Evolutionary conservation across 1,140 invertebrate species (phyloP), one percentile per base, ranked within the genome.

Genomic region (Cecropterus lyciades): DNA sequence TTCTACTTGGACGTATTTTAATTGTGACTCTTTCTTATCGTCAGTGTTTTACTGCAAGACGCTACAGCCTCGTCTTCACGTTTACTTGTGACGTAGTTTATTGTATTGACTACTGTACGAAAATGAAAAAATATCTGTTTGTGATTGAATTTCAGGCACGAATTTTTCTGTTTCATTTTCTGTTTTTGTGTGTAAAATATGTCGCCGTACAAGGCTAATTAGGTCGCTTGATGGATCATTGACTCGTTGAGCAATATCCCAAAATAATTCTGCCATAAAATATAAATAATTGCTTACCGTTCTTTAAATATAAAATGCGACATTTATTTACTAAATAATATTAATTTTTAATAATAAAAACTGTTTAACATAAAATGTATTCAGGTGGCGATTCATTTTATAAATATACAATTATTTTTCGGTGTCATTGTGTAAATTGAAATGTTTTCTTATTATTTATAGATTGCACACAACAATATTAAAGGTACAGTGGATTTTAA

Each of bases 211-310:
- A 24, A 57, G 51, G 27, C 52, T 14, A 17, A 73, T 69, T 20
- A 80, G 5, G n/a, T 69, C 64, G 13, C 65, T 56, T 33, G 75
- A 72, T 42, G 75, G 72, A 49, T 77, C 69, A 65, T 75, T 73
- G 4, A 71, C 63, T n/a, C 75, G 43, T 67, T 80, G 70, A 24
- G 62, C 45, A 27, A 77, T 53, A 56, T 55, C 56, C 71, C 71
- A 73, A 15, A 80, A 30, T 57, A 75, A 66, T 24, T 64, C 57
- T 11, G 67, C 46, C 75, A 77, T 74, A 42, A 48, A 48, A 13
- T 45, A 48, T 74, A 48, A 14, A 48, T 24, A 49, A 40, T 33
- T n/a, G n/a, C n/a, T n/a, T n/a, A n/a, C n/a, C 2, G 7, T 30
- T 37, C 37, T 16, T 43, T 43, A 43, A n/a, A 14, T 13, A 14